Evolutionary conservation across 2,888 invertebrate species (phyloP), one percentile per base, ranked within the genome.

Genomic region (Drosophila birchii): DNA sequence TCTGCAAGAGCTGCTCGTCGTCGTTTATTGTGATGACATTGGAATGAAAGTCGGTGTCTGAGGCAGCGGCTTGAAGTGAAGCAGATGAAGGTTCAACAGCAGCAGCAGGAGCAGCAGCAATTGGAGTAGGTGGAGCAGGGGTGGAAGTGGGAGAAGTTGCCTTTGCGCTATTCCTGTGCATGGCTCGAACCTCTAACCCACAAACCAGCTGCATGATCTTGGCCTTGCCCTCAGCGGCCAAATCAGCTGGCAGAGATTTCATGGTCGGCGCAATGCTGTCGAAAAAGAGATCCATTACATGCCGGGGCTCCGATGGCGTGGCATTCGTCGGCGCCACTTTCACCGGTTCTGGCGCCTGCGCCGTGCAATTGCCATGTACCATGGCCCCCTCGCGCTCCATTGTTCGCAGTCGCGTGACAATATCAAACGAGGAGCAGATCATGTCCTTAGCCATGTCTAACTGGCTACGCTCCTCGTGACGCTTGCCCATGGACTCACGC

Each of bases 201-300:
- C 85, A 89, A 0, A 91, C 88, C 2, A 90, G 73, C 72, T 90
- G 89, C 91, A 91, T 91, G 2, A 91, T 86, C 26, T 88, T 89
- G 3, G 90, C 67, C 60, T 90, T 90, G 2, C 90, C 91, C 55
- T 91, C 91, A 18, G 91, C 88, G 3, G 86, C 91, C 32, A 91
- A 70, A 61, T 91, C 91, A 0, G 72, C 34, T 0, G 91, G 91
- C 59, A 91, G 73, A 1, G 59, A 64, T 36, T 91, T 91, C 72
- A 91, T 82, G 0, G 89, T 91, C 45, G 89, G 90, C 16, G 86
- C 71, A 20, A 91, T 80, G 70, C 91, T 91, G 16, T 90, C 90
- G 5, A 91, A 87, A 71, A 91, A 91, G 11, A 91, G 76, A 66
- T 91, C 91, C 5, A 81, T 78, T 2, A 88, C 84, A 38, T 89